A percentile compares a stretch with the other conserved stretches of the same genome.
These are phyloP conservation scores for Enhydra lutris DNA, from an alignment of 2,113 vertebrate species.

Conservation along the genomic window DNA sequence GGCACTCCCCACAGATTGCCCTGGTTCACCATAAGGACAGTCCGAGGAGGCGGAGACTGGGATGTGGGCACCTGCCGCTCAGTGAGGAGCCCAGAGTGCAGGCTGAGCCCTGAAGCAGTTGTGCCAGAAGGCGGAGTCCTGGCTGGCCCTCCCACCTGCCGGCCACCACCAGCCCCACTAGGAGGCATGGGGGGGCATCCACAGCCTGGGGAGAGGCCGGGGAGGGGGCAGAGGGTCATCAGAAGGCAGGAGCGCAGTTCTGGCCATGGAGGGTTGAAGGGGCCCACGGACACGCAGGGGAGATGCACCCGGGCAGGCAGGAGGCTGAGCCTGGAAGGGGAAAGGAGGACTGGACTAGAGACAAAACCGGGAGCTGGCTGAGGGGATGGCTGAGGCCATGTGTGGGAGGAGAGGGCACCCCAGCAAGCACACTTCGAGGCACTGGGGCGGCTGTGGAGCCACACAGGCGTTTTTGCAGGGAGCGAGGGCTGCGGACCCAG, in stretches of 20 bases:
- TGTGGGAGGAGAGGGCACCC: neutral
- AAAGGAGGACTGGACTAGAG: neutral
- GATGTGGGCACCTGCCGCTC: neutral
- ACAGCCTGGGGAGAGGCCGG: too few relatives aligned
- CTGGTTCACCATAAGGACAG: neutral
- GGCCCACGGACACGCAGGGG: neutral
- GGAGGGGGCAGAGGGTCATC: neutral
- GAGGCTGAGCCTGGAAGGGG: neutral
- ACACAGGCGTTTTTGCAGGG: neutral
- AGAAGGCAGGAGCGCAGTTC: neutral
- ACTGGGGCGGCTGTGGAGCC: neutral
- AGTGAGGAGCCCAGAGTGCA: neutral
- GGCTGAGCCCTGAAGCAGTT: neutral
- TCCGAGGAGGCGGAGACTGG: rapidly evolving
- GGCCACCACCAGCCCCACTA: neutral
- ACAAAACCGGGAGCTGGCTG: neutral
- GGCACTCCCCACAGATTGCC: neutral
- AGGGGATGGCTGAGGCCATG: neutral
- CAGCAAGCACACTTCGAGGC: too few relatives aligned
- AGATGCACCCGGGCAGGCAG: neutral
- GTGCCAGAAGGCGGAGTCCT: neutral
- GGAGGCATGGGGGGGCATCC: neutral
- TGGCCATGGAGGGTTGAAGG: neutral
- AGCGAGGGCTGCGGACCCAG: neutral
- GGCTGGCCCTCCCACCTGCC: neutral